These are phyloP conservation scores for Archips xylosteana DNA, from an alignment of 2,888 invertebrate species.

Conservation along the genomic window DNA sequence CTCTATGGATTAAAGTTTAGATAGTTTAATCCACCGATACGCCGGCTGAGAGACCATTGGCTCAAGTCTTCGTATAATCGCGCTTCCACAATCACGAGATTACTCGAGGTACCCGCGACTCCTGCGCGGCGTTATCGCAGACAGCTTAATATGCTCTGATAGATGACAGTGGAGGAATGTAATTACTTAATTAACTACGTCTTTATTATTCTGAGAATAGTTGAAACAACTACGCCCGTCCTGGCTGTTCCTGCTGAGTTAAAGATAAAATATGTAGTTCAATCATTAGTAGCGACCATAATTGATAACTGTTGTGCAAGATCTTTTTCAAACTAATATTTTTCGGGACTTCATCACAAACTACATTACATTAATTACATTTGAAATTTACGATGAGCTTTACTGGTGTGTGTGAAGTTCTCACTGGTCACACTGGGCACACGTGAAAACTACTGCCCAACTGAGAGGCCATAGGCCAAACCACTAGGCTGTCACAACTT, in stretches of 20 bases:
- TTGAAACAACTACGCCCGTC: not conserved
- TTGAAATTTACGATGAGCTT: too few species aligned
- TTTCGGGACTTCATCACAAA: too few species aligned
- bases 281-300: too few species aligned
- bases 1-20: not conserved
- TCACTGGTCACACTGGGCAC: too few species aligned
- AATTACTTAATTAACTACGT: not conserved
- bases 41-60: not conserved
- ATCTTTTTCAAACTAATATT: too few species aligned
- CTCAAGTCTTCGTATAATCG: not conserved
- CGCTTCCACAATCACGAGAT: not conserved
- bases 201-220: not conserved
- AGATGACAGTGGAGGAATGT: conserved; percentile 1
- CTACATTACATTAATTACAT: too few species aligned
- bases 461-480: too few species aligned
- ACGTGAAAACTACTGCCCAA: too few species aligned
- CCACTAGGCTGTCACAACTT: too few species aligned
- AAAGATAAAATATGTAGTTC: too few species aligned
- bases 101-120: not conserved
- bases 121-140: not conserved
- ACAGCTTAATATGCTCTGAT: conserved; percentile 4
- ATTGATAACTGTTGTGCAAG: too few species aligned
- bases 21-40: conserved; percentile 1
- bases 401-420: too few species aligned
- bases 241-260: not conserved